A percentile compares a stretch with the other conserved stretches of the same genome.
phyloP scores from a whole-genome alignment of 2,888 invertebrate genomes.

The Argyresthia albistria region DNA sequence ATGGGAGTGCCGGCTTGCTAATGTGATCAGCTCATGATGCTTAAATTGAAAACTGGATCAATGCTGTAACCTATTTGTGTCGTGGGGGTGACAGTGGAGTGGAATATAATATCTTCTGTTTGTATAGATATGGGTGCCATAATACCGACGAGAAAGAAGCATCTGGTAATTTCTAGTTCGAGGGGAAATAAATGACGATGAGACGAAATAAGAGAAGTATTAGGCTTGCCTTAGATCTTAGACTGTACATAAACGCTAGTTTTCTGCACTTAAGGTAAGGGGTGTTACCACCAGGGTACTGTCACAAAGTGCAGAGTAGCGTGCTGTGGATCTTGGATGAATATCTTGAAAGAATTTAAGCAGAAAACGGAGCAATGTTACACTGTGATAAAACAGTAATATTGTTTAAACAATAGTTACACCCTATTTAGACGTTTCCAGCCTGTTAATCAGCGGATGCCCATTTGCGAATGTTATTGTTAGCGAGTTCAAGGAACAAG shows the following conservation, averaged over 20 bases:
- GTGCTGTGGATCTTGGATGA: neutral
- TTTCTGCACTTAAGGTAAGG: too few species aligned
- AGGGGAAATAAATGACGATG: too few species aligned
- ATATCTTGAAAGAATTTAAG: neutral
- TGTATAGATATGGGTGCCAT: neutral
- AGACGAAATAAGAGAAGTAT: too few species aligned
- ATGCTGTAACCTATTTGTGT: slow-evolving; percentile 1
- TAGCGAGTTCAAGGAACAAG: slow-evolving; percentile 29
- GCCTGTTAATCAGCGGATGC: slow-evolving; percentile 24
- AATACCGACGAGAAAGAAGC: neutral
- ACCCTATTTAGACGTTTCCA: neutral
- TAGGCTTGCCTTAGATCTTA: too few species aligned
- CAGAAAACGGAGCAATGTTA: too few species aligned
- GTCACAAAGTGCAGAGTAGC: neutral
- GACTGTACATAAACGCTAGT: too few species aligned
- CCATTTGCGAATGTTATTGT: slow-evolving; percentile 40
- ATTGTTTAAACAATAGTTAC: neutral
- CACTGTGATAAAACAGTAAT: neutral
- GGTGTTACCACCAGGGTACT: too few species aligned
- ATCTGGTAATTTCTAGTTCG: too few species aligned
- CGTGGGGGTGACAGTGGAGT: neutral
- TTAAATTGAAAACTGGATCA: neutral
- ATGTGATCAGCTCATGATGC: neutral
- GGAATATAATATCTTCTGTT: neutral
- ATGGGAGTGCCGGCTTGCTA: slow-evolving; percentile 2